Conservation (phyloP, 1,140 invertebrate species). For the Neodiprion lecontei region DNA sequence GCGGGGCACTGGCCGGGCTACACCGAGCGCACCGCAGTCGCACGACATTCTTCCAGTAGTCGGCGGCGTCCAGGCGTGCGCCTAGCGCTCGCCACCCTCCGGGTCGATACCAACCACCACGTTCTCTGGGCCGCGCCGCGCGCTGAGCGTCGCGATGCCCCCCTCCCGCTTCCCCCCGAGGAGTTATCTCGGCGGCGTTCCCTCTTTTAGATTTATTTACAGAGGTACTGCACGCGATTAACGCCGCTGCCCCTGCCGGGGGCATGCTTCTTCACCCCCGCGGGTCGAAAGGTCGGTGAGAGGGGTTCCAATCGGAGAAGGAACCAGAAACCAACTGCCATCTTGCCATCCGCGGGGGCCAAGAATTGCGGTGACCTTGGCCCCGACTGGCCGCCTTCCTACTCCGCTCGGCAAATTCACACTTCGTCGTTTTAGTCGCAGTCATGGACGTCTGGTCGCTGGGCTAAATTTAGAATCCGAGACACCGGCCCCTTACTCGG, state of each 20-base stretch:
- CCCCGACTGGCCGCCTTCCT: neutral
- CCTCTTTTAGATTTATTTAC: no score
- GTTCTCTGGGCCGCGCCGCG: conserved; percentile 33
- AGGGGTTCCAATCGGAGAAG: neutral
- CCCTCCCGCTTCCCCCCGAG: conserved; percentile 23
- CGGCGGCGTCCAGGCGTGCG: conserved; percentile 46
- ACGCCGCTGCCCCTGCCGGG: no score
- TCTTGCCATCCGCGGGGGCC: neutral
- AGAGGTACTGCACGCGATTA: no score
- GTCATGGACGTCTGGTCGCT: neutral
- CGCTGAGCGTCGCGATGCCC: conserved; percentile 21
- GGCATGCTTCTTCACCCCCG: neutral
- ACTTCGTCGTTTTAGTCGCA: neutral
- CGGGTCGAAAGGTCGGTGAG: neutral
- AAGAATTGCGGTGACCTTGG: neutral
- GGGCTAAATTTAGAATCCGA: neutral
- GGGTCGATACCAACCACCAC: conserved; percentile 57
- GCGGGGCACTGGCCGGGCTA: conserved; percentile 59
- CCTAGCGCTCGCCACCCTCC: conserved; percentile 44
- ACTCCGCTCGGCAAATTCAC: neutral
- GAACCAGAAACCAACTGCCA: neutral
- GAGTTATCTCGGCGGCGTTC: neutral
- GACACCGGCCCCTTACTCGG: no score
- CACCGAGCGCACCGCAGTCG: conserved; percentile 40
- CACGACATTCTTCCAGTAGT: conserved; percentile 18